phyloP scores from a whole-genome alignment of 2,888 invertebrate species.

The Morpho helenor region DNA sequence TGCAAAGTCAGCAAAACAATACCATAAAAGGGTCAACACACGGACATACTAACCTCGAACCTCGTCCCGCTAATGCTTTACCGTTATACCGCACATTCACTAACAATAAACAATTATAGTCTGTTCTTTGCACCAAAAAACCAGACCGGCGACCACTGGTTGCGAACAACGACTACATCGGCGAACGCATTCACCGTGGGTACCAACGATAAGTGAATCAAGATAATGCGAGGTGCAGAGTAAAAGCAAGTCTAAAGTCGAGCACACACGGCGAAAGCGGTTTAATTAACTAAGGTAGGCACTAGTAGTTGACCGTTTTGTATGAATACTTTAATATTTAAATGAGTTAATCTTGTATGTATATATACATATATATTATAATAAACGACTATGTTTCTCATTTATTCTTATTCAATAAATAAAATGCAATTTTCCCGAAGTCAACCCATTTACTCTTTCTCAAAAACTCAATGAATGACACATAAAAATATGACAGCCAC shows the following conservation, averaged over 20 bases:
- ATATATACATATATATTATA: too few species aligned
- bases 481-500: too few species aligned
- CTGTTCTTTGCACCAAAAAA: constrained; percentile 19
- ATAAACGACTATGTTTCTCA: too few species aligned
- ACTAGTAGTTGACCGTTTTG: too few species aligned
- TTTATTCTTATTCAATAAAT: too few species aligned
- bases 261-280: constrained; percentile 32
- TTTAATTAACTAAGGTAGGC: neutral
- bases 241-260: constrained; percentile 46
- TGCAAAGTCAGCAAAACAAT: constrained; percentile 8
- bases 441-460: too few species aligned
- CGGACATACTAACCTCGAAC: constrained; percentile 25
- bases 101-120: constrained; percentile 21
- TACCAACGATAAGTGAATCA: constrained; percentile 64
- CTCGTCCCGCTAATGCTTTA: constrained; percentile 19
- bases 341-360: too few species aligned
- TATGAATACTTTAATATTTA: too few species aligned
- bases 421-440: too few species aligned
- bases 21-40: constrained; percentile 8
- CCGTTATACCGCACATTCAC: constrained; percentile 27
- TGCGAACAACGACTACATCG: constrained; percentile 50
- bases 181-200: constrained; percentile 31
- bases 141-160: constrained; percentile 52
- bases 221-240: constrained; percentile 57
- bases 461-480: too few species aligned